Percentiles rank a stretch among this genome's conserved stretches.
These are phyloP conservation scores for Epinotia brunnichana DNA, from an alignment of 2,888 invertebrate species.

Conservation along the genomic window DNA sequence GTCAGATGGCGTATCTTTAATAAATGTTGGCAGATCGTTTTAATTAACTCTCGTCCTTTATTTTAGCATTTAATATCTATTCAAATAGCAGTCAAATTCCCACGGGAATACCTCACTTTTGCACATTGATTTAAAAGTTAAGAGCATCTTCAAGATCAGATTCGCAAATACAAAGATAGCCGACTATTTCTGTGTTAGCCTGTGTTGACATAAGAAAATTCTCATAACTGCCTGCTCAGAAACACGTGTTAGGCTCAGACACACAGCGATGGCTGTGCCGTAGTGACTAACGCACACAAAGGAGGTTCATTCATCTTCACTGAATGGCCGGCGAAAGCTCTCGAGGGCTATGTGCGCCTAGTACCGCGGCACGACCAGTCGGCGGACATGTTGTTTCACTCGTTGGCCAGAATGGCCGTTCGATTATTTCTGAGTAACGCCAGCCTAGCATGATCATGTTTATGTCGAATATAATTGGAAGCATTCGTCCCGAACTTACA, in stretches of 20 bases:
- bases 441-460: background rate
- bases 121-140: slow-evolving; percentile 3
- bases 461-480: no score
- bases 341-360: slow-evolving; percentile 68
- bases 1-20: slow-evolving; percentile 65
- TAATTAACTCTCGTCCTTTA: slow-evolving; percentile 36
- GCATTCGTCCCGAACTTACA: no score
- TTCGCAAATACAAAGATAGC: slow-evolving; percentile 74
- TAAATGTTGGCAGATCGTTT: slow-evolving; percentile 58
- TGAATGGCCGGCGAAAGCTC: slow-evolving; percentile 75
- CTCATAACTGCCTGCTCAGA: slow-evolving; percentile 79
- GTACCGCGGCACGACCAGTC: slow-evolving; percentile 70
- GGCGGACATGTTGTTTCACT: slow-evolving; percentile 75
- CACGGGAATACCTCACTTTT: slow-evolving; percentile 28
- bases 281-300: slow-evolving; percentile 65
- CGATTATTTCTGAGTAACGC: slow-evolving; percentile 40
- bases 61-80: slow-evolving; percentile 39
- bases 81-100: slow-evolving; percentile 17
- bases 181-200: slow-evolving; percentile 75
- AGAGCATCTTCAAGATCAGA: slow-evolving; percentile 48
- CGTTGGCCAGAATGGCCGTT: slow-evolving; percentile 55
- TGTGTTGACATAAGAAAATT: slow-evolving; percentile 81
- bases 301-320: slow-evolving; percentile 68
- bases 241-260: slow-evolving; percentile 70
- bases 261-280: slow-evolving; percentile 53